Conservation (phyloP, 1,140 invertebrate species). For the Trichonephila clavata region DNA sequence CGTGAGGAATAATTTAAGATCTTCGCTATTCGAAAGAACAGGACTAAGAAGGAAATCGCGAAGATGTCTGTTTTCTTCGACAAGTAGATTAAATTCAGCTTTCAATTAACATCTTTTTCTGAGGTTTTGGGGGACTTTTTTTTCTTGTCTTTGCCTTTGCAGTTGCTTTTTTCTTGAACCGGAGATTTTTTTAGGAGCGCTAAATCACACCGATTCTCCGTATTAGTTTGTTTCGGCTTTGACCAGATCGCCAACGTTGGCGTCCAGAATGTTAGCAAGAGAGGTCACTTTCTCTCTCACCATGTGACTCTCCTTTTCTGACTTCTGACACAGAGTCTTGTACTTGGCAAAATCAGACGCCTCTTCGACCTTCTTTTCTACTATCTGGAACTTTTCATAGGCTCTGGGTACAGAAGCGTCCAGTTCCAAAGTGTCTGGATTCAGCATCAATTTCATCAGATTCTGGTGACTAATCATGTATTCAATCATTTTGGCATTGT, state of each 20-base stretch:
- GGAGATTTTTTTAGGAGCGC: neutral
- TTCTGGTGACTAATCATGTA: conserved; percentile 53
- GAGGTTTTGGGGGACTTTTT: neutral
- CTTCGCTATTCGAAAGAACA: conserved; percentile 31
- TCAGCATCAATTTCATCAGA: conserved; percentile 50
- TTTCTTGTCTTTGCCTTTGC: neutral
- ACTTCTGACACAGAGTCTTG: conserved; percentile 29
- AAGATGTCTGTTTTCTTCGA: conserved; percentile 41
- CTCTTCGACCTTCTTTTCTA: neutral
- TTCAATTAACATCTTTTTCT: neutral
- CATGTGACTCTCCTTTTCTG: neutral
- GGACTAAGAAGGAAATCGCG: conserved; percentile 32
- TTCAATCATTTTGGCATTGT: conserved; percentile 27
- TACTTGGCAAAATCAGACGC: neutral
- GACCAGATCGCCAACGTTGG: neutral
- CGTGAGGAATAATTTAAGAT: conserved; percentile 32
- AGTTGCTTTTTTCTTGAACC: neutral
- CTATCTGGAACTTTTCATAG: neutral
- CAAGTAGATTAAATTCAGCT: neutral
- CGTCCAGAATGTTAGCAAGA: conserved; percentile 3
- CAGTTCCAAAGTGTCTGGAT: conserved; percentile 12
- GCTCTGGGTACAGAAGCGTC: neutral
- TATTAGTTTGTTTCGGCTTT: conserved; percentile 5
- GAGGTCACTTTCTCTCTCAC: neutral
- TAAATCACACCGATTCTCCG: neutral